Conservation (phyloP, 2,888 invertebrate species). For the Oscheius sp. region DNA sequence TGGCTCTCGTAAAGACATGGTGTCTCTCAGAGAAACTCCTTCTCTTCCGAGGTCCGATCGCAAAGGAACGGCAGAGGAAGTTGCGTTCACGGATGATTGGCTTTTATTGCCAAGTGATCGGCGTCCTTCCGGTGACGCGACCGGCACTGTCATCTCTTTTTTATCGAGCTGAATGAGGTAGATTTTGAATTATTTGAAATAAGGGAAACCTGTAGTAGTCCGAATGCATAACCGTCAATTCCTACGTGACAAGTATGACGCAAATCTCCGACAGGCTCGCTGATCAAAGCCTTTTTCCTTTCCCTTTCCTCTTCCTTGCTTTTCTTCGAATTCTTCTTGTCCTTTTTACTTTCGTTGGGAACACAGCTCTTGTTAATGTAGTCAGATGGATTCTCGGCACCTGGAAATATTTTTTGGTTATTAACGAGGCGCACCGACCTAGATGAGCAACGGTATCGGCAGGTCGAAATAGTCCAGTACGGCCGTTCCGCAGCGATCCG, state of each 20-base stretch:
- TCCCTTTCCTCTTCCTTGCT: constrained; percentile 54
- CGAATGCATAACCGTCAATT: constrained; percentile 94
- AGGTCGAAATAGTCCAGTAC: constrained; percentile 53
- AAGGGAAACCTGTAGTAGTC: constrained; percentile 81
- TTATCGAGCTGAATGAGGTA: constrained; percentile 58
- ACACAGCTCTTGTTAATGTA: constrained; percentile 37
- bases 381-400: constrained; percentile 38
- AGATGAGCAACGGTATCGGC: constrained; percentile 57
- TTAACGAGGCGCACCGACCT: constrained; percentile 31
- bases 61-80: constrained; percentile 40
- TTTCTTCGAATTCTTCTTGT: constrained; percentile 46
- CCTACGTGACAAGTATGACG: constrained; percentile 97
- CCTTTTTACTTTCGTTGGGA: constrained; percentile 44
- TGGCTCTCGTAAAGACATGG: constrained; percentile 51
- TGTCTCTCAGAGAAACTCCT: constrained; percentile 49
- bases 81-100: constrained; percentile 22
- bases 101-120: constrained; percentile 22
- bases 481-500: constrained; percentile 86
- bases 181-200: background rate
- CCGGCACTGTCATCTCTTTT: constrained; percentile 58
- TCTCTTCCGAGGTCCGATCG: constrained; percentile 44
- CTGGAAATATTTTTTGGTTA: constrained; percentile 12
- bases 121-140: constrained; percentile 48
- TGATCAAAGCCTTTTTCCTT: constrained; percentile 81
- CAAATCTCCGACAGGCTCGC: constrained; percentile 93